phyloP scores from a whole-genome alignment of 2,888 invertebrate species.

The Lamellibrachia satsuma region DNA sequence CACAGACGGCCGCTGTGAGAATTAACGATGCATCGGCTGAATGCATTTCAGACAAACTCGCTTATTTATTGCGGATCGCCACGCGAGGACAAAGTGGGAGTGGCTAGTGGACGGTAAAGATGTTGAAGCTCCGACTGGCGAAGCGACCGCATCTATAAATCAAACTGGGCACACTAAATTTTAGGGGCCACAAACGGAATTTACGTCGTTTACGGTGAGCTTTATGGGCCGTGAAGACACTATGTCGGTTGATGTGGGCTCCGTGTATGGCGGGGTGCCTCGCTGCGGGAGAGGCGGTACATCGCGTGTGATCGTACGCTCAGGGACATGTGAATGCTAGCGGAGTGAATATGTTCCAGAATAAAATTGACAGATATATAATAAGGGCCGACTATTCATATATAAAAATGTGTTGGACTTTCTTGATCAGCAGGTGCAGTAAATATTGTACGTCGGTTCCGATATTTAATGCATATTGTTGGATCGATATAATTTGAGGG shows the following conservation, averaged over 20 bases:
- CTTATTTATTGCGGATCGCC: not conserved
- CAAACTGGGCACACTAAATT: not conserved
- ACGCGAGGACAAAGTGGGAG: not conserved
- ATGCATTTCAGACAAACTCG: not conserved
- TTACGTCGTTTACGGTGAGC: not conserved
- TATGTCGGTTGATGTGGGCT: not conserved
- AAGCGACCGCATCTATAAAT: not conserved
- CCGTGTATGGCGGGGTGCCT: not conserved
- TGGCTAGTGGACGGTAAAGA: not conserved
- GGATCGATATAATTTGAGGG: too few species aligned
- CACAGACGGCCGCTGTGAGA: not conserved
- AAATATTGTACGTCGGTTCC: too few species aligned
- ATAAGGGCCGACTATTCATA: too few species aligned
- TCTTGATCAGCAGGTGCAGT: too few species aligned
- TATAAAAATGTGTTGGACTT: too few species aligned
- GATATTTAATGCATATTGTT: too few species aligned
- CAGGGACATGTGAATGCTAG: too few species aligned
- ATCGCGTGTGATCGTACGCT: too few species aligned
- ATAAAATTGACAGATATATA: too few species aligned
- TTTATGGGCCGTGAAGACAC: not conserved
- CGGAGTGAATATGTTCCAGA: too few species aligned
- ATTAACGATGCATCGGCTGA: not conserved
- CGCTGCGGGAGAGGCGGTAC: not conserved
- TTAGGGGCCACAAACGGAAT: not conserved
- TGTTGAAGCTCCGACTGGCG: not conserved